Percentiles rank a stretch among this genome's conserved stretches.
Evolutionary conservation across 2,888 invertebrate species (phyloP).

Genomic region (Lepas anatifera): DNA sequence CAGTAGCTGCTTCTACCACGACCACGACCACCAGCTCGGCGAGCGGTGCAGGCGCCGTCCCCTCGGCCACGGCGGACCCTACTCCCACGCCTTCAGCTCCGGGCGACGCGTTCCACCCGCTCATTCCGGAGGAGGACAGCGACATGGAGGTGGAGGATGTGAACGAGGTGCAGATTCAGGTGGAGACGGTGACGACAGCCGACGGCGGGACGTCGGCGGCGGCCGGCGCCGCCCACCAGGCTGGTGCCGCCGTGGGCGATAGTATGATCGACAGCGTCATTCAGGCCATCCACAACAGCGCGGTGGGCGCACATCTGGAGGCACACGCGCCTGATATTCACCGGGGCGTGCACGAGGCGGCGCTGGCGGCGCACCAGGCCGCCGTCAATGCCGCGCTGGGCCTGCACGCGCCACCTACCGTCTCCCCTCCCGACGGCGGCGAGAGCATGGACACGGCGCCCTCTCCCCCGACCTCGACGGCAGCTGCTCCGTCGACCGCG

Average conservation of each 20-base stretch:
- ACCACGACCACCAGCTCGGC: background rate
- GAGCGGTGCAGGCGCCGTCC: background rate
- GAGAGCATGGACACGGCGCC: too few relatives aligned
- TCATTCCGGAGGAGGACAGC: background rate
- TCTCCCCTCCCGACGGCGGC: conserved; percentile 23
- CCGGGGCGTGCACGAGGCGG: conserved; percentile 35
- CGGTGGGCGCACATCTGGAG: background rate
- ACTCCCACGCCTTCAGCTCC: background rate
- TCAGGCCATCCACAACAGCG: conserved; percentile 3
- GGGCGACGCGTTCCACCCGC: background rate
- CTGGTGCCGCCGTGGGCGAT: conserved; percentile 37
- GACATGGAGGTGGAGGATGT: conserved; percentile 3
- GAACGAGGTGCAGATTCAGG: background rate
- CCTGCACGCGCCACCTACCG: conserved; percentile 46
- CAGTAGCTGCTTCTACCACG: background rate
- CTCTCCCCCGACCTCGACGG: background rate
- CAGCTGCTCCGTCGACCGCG: conserved; percentile 1
- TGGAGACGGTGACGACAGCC: background rate
- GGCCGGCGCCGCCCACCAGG: background rate
- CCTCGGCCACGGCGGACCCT: background rate
- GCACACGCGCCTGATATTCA: conserved; percentile 13
- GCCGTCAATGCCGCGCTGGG: conserved; percentile 47
- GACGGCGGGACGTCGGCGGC: background rate
- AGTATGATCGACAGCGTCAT: conserved; percentile 32
- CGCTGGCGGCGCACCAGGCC: conserved; percentile 36